Percentiles rank a stretch among this genome's conserved stretches.
Conservation (phyloP, 2,113 vertebrate genomes). For the Macrotis lagotis region DNA sequence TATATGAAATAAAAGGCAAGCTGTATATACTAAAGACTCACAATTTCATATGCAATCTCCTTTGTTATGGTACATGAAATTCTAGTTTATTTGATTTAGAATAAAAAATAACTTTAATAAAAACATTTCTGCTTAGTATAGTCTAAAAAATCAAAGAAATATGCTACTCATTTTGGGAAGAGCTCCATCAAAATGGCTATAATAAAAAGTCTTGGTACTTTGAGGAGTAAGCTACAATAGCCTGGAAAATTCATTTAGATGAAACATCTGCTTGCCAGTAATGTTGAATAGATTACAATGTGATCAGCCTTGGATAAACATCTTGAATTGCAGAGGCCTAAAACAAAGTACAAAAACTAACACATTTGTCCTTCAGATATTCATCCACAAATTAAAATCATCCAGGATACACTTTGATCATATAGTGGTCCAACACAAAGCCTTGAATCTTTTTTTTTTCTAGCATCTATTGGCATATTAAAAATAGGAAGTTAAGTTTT, state of each 20-base stretch:
- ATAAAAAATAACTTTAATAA: neutral
- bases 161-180: neutral
- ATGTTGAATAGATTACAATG: too few species aligned
- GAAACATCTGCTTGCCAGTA: too few species aligned
- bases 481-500: neutral
- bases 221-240: neutral
- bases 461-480: neutral
- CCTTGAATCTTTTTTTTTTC: neutral
- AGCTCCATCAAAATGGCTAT: neutral
- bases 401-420: neutral
- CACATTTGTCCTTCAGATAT: neutral
- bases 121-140: neutral
- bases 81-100: neutral
- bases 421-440: neutral
- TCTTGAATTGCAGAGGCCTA: neutral
- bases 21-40: too few species aligned
- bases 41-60: too few species aligned
- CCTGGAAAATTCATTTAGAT: neutral
- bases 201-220: neutral
- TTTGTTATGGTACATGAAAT: neutral
- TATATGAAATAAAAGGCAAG: too few species aligned
- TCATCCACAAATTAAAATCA: neutral
- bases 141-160: neutral
- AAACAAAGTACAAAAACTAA: neutral
- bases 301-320: neutral